phyloP scores from a whole-genome alignment of 2,797 vertebrate species.

The Dromococcyx pavoninus region DNA sequence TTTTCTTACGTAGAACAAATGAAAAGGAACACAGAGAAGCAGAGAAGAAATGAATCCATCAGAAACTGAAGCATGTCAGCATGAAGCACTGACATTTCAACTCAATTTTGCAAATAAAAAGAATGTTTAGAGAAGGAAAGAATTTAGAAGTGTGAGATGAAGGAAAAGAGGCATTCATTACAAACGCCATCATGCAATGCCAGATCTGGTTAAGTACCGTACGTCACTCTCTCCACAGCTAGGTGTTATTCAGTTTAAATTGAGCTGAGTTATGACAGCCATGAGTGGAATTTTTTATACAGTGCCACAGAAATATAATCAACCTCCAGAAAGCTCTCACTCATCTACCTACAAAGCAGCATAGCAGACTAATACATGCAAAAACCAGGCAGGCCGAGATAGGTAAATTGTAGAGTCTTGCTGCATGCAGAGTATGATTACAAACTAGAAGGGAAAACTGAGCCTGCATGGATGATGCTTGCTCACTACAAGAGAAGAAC shows the following conservation, averaged over 20 bases:
- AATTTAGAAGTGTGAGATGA: background rate
- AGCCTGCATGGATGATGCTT: background rate
- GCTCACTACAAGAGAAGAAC: background rate
- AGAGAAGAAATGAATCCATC: conserved; percentile 26
- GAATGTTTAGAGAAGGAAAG: conserved; percentile 33
- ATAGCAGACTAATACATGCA: background rate
- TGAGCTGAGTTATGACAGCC: background rate
- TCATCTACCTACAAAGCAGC: background rate
- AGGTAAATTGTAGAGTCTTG: rapidly evolving
- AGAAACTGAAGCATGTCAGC: conserved; percentile 24
- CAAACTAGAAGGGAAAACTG: background rate
- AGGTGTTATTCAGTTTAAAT: background rate
- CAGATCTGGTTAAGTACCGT: background rate
- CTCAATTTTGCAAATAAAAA: conserved; percentile 49
- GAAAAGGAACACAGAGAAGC: conserved; percentile 27
- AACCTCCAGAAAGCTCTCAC: background rate
- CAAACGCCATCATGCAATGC: background rate
- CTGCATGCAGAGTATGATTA: background rate
- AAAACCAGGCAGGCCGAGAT: background rate
- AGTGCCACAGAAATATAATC: background rate
- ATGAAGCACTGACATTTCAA: conserved; percentile 33
- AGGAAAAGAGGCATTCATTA: background rate
- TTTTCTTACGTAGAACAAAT: conserved; percentile 1
- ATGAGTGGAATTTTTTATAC: background rate
- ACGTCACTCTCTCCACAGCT: background rate